These are phyloP conservation scores for Stenodera caucasica DNA, from an alignment of 2,888 invertebrate genomes.

Conservation along the genomic window DNA sequence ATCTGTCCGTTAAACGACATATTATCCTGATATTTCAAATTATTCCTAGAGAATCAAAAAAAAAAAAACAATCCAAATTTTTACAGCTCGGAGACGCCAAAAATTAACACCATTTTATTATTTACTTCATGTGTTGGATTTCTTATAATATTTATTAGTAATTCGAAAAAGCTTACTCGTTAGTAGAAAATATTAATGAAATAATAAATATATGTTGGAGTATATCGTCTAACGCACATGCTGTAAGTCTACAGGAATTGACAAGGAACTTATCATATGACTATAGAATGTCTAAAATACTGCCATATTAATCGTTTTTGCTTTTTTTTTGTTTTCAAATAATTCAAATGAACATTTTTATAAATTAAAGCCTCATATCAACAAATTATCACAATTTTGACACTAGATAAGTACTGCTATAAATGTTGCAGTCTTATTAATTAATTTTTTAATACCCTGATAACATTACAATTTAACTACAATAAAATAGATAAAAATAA, in stretches of 20 bases:
- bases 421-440: neutral
- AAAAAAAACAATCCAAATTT: no score
- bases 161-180: no score
- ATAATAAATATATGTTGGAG: no score
- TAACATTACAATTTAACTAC: neutral
- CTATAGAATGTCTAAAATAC: neutral
- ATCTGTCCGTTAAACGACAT: no score
- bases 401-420: neutral
- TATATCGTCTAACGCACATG: no score
- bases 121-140: no score
- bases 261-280: neutral
- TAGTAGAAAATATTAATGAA: no score
- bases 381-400: neutral
- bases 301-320: neutral
- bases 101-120: no score
- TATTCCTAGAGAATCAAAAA: no score
- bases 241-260: neutral
- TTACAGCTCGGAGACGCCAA: no score
- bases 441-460: slow-evolving; percentile 3
- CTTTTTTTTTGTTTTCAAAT: neutral
- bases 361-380: neutral
- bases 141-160: no score
- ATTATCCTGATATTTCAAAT: no score
- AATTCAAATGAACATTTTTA: neutral
- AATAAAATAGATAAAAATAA: neutral